These are phyloP conservation scores for Dyspetes luteomarginatus DNA, from an alignment of 2,888 invertebrate species.

Conservation along the genomic window DNA sequence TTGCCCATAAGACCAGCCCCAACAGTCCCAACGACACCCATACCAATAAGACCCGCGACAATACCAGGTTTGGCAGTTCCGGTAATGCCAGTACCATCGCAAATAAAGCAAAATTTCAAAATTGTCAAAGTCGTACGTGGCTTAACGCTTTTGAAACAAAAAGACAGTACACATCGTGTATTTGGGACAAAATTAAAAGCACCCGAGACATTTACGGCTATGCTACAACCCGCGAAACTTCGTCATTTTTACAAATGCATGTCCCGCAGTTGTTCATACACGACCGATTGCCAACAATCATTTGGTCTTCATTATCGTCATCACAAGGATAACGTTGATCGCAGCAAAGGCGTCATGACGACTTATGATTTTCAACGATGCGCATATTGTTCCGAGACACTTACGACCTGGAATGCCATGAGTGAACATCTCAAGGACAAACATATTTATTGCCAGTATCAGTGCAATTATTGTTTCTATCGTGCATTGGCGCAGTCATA, in stretches of 20 bases:
- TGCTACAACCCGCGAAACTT: constrained; percentile 81
- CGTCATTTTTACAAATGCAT: constrained; percentile 86
- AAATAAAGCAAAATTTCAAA: constrained; percentile 71
- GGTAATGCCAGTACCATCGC: constrained; percentile 22
- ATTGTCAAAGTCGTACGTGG: constrained; percentile 74
- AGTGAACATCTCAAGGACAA: constrained; percentile 86
- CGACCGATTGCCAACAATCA: constrained; percentile 79
- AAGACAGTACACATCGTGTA: constrained; percentile 56
- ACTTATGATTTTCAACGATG: constrained; percentile 85
- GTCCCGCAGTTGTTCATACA: constrained; percentile 84
- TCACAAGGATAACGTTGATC: constrained; percentile 72
- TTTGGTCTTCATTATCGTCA: constrained; percentile 83
- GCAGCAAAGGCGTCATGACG: constrained; percentile 77
- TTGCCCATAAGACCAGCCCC: constrained; percentile 47
- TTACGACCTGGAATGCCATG: constrained; percentile 83
- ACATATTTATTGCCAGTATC: constrained; percentile 87
- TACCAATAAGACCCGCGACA: constrained; percentile 28
- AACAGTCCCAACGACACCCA: constrained; percentile 52
- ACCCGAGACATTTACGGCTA: constrained; percentile 75
- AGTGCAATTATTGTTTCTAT: constrained; percentile 89
- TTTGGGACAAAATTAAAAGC: constrained; percentile 71
- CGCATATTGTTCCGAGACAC: constrained; percentile 85
- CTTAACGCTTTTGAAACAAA: constrained; percentile 63
- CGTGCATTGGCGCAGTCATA: constrained; percentile 86
- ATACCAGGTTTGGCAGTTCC: constrained; percentile 40